These are phyloP conservation scores for Melitaea cinxia DNA, from an alignment of 1,140 invertebrate genomes.

Conservation along the genomic window DNA sequence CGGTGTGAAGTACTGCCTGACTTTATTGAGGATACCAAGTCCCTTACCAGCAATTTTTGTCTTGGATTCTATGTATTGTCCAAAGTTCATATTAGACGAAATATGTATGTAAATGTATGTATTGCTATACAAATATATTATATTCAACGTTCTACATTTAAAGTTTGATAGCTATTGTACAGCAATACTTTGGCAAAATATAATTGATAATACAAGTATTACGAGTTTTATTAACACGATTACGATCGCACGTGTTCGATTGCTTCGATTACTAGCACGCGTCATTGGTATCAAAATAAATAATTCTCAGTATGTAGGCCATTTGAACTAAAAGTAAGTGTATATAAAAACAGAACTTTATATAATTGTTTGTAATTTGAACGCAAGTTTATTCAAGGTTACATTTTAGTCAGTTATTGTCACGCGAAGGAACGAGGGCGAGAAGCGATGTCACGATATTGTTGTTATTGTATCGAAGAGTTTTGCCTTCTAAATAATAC, in stretches of 20 bases:
- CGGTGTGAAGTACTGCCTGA: too few relatives aligned
- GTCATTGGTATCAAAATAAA: constrained; percentile 5
- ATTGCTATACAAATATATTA: too few relatives aligned
- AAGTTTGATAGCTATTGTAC: background rate
- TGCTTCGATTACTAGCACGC: background rate
- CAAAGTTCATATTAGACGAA: too few relatives aligned
- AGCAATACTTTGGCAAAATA: too few relatives aligned
- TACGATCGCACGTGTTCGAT: constrained; percentile 1
- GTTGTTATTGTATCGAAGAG: constrained; percentile 15
- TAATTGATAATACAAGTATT: background rate
- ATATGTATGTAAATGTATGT: too few relatives aligned
- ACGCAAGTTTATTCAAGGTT: constrained; percentile 5
- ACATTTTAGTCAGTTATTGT: constrained; percentile 9
- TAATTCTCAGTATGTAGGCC: background rate
- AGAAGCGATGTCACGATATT: constrained; percentile 21
- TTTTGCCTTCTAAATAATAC: constrained; percentile 26
- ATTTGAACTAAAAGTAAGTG: background rate
- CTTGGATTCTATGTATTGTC: too few relatives aligned
- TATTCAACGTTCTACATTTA: too few relatives aligned
- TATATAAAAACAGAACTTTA: too few relatives aligned
- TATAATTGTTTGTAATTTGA: constrained; percentile 2
- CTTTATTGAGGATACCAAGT: too few relatives aligned
- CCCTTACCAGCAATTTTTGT: too few relatives aligned
- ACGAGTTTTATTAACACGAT: background rate
- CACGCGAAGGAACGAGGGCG: constrained; percentile 15